phyloP scores from a whole-genome alignment of 2,888 invertebrate genomes.

The Laspeyria flexula region DNA sequence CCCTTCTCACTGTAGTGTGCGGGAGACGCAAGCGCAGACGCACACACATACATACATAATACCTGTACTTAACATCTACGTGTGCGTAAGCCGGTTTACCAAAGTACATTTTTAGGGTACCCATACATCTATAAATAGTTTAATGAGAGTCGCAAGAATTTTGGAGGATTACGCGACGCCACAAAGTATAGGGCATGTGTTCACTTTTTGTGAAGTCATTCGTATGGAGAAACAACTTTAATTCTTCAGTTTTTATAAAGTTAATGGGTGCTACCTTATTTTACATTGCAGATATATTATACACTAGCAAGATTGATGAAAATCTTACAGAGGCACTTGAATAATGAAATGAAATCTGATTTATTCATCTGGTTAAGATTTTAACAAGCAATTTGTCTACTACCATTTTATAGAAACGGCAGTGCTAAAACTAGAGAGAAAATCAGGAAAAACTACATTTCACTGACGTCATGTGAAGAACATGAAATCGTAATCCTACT shows the following conservation, averaged over 20 bases:
- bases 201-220: slow-evolving; percentile 20
- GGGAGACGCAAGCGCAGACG: slow-evolving; percentile 50
- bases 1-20: slow-evolving; percentile 63
- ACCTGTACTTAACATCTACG: slow-evolving; percentile 26
- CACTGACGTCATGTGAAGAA: too few species aligned
- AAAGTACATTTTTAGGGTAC: slow-evolving; percentile 73
- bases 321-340: too few species aligned
- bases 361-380: too few species aligned
- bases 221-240: slow-evolving; percentile 10
- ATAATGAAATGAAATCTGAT: too few species aligned
- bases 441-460: too few species aligned
- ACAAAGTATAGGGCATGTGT: slow-evolving; percentile 33
- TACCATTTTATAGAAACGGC: too few species aligned
- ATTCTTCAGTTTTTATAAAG: slow-evolving; percentile 19
- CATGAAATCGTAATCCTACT: too few species aligned
- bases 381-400: too few species aligned
- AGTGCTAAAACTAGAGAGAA: too few species aligned
- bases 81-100: slow-evolving; percentile 73
- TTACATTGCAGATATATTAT: too few species aligned
- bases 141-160: slow-evolving; percentile 54
- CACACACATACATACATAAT: slow-evolving; percentile 33
- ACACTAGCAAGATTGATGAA: too few species aligned
- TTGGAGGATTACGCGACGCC: slow-evolving; percentile 44
- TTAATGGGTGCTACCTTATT: too few species aligned
- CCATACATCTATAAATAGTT: slow-evolving; percentile 67